Evolutionary conservation across 1,140 invertebrate species (phyloP).

Genomic region (Megalonaias nervosa): DNA sequence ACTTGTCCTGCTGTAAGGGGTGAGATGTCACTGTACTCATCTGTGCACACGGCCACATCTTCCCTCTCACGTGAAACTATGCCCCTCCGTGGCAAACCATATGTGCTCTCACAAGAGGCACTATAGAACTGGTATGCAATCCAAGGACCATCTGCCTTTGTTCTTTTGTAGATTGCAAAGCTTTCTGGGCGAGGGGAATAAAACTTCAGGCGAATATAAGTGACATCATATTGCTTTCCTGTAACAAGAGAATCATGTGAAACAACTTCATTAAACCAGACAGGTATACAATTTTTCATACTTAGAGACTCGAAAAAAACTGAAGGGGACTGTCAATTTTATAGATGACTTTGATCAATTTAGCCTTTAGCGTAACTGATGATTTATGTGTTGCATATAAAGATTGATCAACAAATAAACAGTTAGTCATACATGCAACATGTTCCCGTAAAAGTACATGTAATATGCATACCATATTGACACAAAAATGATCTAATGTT

Average conservation of each 20-base stretch:
- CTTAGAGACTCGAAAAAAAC: no score
- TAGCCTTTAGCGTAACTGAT: not conserved
- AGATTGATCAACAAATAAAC: not conserved
- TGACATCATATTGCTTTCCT: conserved; percentile 99
- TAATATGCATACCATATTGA: no score
- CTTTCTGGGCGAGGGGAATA: conserved; percentile 96
- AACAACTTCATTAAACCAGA: not conserved
- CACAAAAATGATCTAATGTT: no score
- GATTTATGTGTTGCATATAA: no score
- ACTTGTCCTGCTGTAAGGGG: conserved; percentile 96
- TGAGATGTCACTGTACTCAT: conserved; percentile 98
- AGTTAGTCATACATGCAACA: no score
- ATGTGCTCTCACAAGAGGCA: conserved; percentile 91
- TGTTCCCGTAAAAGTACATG: no score
- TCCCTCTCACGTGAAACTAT: conserved; percentile 75
- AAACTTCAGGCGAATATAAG: conserved; percentile 94
- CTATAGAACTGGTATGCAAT: conserved; percentile 98
- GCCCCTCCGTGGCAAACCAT: conserved; percentile 82
- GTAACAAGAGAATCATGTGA: conserved; percentile 64
- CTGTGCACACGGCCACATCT: conserved; percentile 92
- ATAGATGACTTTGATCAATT: no score
- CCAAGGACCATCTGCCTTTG: conserved; percentile 85
- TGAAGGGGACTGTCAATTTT: not conserved
- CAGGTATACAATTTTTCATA: not conserved
- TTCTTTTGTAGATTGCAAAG: conserved; percentile 95